Evolutionary conservation across 2,797 vertebrate species (phyloP).

Genomic region (Clarias pachynema): DNA sequence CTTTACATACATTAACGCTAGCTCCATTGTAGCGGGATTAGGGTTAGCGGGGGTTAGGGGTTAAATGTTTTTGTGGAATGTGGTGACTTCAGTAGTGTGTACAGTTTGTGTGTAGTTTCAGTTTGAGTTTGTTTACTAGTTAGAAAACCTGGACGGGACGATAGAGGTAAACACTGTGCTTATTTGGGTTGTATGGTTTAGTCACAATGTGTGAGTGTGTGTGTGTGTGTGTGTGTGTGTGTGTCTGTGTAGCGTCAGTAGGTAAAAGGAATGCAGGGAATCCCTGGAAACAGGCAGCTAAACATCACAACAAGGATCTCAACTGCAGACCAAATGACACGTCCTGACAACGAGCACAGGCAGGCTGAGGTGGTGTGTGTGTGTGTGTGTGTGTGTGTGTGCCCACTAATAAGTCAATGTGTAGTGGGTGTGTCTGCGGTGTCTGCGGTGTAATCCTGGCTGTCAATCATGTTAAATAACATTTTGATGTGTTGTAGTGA

Average conservation of each 20-base stretch:
- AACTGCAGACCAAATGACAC: background rate
- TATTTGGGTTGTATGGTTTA: background rate
- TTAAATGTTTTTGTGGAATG: too few species aligned
- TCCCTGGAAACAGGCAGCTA: background rate
- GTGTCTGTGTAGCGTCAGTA: background rate
- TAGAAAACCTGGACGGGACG: background rate
- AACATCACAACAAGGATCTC: background rate
- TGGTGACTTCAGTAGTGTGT: background rate
- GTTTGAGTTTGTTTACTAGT: background rate
- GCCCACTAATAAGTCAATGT: background rate
- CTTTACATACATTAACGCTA: background rate
- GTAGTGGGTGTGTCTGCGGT: background rate
- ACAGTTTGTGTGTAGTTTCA: background rate
- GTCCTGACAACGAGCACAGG: background rate
- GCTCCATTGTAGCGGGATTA: background rate
- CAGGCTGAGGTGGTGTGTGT: background rate
- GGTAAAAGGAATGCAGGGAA: background rate
- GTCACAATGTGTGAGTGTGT: background rate
- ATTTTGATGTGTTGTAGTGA: background rate
- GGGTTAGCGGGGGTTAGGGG: too few species aligned
- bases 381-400: background rate
- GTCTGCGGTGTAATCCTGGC: background rate
- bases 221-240: background rate
- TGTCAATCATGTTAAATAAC: background rate
- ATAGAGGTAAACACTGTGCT: background rate